A percentile compares a stretch with the other conserved stretches of the same genome.
Conservation (phyloP, 2,888 invertebrate genomes). For the Aquatica leii region DNA sequence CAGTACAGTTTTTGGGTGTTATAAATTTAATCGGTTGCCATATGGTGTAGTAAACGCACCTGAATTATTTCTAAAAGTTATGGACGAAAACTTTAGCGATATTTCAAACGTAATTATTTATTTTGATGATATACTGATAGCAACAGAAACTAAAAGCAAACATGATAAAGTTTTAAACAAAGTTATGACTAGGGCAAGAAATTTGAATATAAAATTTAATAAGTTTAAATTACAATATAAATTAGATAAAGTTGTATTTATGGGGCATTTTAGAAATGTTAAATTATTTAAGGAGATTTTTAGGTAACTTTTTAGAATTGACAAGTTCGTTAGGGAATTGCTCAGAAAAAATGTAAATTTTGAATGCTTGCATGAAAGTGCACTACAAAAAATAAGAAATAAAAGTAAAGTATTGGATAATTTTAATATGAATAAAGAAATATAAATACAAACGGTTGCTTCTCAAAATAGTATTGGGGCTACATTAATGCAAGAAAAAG, state of each 20-base stretch:
- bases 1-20: no score
- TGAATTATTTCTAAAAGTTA: no score
- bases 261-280: not conserved
- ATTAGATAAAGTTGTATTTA: not conserved
- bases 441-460: not conserved
- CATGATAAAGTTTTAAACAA: not conserved
- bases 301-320: not conserved
- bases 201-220: constrained; percentile 5
- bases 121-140: constrained; percentile 6
- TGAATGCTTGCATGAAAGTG: not conserved
- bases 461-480: not conserved
- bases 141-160: not conserved
- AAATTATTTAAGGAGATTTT: not conserved
- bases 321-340: not conserved
- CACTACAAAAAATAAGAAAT: not conserved
- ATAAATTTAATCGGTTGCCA: no score
- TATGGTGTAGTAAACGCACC: no score
- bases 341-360: constrained; percentile 1
- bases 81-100: no score
- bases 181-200: not conserved
- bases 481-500: not conserved
- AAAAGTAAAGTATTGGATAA: not conserved
- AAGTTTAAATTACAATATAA: constrained; percentile 3
- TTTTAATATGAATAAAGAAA: not conserved
- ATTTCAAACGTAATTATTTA: not conserved